A percentile compares a stretch with the other conserved stretches of the same genome.
Conservation (phyloP, 2,797 vertebrate species). For the Peromyscus attwateri region DNA sequence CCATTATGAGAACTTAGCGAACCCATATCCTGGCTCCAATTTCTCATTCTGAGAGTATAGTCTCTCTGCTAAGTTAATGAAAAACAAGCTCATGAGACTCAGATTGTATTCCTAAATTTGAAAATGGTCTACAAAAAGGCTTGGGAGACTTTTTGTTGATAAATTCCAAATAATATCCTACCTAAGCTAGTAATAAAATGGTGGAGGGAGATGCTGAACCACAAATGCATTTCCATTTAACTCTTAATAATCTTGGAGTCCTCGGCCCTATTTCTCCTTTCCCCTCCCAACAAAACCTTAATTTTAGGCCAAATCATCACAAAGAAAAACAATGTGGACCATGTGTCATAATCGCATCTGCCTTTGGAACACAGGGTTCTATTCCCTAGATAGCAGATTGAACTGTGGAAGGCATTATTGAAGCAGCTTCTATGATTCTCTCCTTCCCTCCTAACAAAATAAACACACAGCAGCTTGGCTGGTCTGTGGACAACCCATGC, state of each 20-base stretch:
- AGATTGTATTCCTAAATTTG: slow-evolving; percentile 79
- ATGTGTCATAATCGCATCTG: slow-evolving; percentile 84
- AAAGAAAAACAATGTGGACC: slow-evolving; percentile 82
- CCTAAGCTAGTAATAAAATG: slow-evolving; percentile 76
- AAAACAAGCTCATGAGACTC: slow-evolving; percentile 48
- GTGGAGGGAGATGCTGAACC: slow-evolving; percentile 33
- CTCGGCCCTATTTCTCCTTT: slow-evolving; percentile 71
- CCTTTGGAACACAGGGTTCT: slow-evolving; percentile 73
- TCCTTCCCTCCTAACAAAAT: slow-evolving; percentile 8
- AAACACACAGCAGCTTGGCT: slow-evolving; percentile 41
- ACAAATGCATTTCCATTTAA: slow-evolving; percentile 53
- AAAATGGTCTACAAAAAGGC: slow-evolving; percentile 80
- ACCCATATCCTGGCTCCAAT: slow-evolving; percentile 58
- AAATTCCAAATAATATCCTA: slow-evolving; percentile 81
- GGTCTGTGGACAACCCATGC: not conserved
- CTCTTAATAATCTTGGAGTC: slow-evolving; percentile 48
- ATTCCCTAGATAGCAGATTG: slow-evolving; percentile 74
- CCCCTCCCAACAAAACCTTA: slow-evolving; percentile 73
- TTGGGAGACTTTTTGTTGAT: slow-evolving; percentile 73
- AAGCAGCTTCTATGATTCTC: slow-evolving; percentile 28
- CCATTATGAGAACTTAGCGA: slow-evolving; percentile 62
- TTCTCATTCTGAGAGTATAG: slow-evolving; percentile 63
- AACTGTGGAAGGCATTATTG: slow-evolving; percentile 73
- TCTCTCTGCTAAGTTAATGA: slow-evolving; percentile 76
- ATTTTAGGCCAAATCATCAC: slow-evolving; percentile 83